A percentile compares a stretch with the other conserved stretches of the same genome.
phyloP scores from a whole-genome alignment of 2,113 vertebrate species.

The Isurus oxyrinchus region DNA sequence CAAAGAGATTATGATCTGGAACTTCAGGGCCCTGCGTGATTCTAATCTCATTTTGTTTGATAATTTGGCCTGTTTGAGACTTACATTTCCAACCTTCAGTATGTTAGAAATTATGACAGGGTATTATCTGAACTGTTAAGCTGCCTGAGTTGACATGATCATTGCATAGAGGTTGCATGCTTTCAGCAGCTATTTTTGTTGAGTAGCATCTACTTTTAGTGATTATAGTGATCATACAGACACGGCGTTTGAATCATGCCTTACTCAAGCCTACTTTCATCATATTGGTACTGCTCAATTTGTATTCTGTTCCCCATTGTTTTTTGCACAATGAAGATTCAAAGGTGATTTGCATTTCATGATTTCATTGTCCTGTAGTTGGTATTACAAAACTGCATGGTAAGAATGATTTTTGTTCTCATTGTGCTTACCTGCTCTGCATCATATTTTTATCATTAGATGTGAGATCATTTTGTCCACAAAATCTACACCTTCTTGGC shows the following conservation, averaged over 20 bases:
- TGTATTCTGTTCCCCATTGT: background rate
- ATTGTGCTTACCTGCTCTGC: background rate
- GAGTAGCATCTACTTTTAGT: background rate
- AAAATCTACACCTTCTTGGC: background rate
- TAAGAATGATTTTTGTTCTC: background rate
- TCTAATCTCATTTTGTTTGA: background rate
- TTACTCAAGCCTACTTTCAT: background rate
- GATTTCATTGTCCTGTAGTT: background rate
- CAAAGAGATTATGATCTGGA: background rate
- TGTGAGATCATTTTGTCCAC: background rate
- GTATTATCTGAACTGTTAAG: background rate
- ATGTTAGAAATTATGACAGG: background rate
- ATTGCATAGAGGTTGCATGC: background rate
- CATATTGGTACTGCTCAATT: background rate
- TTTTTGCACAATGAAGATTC: background rate
- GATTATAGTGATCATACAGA: background rate
- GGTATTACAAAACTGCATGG: background rate
- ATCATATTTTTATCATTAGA: background rate
- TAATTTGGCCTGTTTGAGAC: slow-evolving; percentile 3
- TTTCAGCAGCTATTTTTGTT: background rate
- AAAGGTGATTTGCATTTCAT: background rate
- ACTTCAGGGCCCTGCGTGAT: background rate
- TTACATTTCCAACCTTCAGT: background rate
- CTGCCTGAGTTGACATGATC: background rate
- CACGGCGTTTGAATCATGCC: background rate